These are phyloP conservation scores for Eupithecia insigniata DNA, from an alignment of 2,888 invertebrate species.

Conservation along the genomic window DNA sequence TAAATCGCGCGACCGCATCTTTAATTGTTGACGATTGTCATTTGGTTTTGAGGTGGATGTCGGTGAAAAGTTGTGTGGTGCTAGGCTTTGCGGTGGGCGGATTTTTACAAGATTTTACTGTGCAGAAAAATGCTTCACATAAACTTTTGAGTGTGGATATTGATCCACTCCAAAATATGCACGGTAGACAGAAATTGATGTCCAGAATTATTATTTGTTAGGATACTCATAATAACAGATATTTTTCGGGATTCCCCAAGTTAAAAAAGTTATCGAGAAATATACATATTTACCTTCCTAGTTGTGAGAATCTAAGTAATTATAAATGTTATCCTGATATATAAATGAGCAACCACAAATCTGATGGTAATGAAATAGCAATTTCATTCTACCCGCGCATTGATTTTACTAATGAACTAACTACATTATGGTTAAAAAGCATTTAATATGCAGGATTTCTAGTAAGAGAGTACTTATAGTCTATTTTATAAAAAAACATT, in stretches of 20 bases:
- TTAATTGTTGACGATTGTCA: constrained; percentile 51
- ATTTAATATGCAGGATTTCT: constrained; percentile 3
- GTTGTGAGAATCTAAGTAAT: neutral
- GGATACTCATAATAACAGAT: neutral
- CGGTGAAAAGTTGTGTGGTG: constrained; percentile 23
- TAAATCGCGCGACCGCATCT: constrained; percentile 62
- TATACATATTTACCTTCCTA: neutral
- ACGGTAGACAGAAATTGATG: neutral
- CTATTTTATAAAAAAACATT: too few species aligned
- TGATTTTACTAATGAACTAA: constrained; percentile 19
- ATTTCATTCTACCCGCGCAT: constrained; percentile 7
- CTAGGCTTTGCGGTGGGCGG: constrained; percentile 9
- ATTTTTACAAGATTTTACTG: neutral
- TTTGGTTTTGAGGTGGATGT: constrained; percentile 42
- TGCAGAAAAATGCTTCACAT: neutral
- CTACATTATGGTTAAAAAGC: constrained; percentile 19
- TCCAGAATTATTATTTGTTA: too few species aligned
- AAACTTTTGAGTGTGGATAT: neutral
- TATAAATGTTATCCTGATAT: neutral
- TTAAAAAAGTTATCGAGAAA: too few species aligned
- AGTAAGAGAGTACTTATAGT: neutral
- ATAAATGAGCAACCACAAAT: neutral
- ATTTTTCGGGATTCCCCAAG: neutral
- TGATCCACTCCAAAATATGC: neutral
- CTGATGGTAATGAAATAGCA: constrained; percentile 12